Conservation (phyloP, 1,140 invertebrate species). For the Musca domestica region DNA sequence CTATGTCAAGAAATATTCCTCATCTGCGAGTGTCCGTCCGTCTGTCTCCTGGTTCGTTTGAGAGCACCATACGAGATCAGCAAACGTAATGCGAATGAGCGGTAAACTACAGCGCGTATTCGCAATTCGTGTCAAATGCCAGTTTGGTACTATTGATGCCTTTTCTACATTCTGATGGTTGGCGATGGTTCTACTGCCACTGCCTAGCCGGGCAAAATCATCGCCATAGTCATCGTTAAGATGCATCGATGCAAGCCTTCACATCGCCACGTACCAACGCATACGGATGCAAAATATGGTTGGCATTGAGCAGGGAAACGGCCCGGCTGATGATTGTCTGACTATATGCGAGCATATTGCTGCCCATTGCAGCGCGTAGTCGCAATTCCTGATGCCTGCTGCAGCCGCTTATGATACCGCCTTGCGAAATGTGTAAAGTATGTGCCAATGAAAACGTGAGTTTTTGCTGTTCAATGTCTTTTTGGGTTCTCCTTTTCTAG, state of each 20-base stretch:
- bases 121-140: conserved; percentile 20
- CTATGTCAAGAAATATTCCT: conserved; percentile 12
- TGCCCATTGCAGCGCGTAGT: no score
- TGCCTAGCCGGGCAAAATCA: no score
- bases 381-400: no score
- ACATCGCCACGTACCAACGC: conserved; percentile 3
- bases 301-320: background rate
- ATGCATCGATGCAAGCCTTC: no score
- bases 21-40: background rate
- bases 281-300: conserved; percentile 15
- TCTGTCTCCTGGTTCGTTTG: background rate
- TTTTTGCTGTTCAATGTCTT: conserved; percentile 18
- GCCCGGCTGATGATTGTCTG: background rate
- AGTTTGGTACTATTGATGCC: conserved; percentile 6
- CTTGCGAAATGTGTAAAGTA: background rate
- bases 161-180: no score
- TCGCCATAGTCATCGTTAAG: no score
- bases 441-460: conserved; percentile 22
- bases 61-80: no score
- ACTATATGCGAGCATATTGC: no score
- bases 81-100: background rate
- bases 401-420: background rate
- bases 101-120: background rate
- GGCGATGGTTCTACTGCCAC: no score
- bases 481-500: background rate